A percentile compares a stretch with the other conserved stretches of the same genome.
phyloP scores from a whole-genome alignment of 2,888 invertebrate species.

The Nomada hirtipes region DNA sequence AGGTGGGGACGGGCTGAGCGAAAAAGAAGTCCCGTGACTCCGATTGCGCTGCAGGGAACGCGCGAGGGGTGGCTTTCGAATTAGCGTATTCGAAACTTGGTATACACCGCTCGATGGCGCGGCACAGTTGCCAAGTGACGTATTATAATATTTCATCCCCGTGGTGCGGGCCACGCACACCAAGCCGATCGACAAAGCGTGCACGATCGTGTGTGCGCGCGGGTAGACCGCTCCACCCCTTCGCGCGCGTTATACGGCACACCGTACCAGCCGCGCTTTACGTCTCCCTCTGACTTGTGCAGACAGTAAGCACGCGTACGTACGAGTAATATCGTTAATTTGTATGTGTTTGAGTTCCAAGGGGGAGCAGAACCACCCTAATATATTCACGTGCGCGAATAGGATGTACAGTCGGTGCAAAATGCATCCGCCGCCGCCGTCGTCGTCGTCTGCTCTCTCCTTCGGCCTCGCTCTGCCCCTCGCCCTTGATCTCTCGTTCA shows the following conservation, averaged over 20 bases:
- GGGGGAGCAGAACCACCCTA: slow-evolving; percentile 80
- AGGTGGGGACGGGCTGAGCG: slow-evolving; percentile 11
- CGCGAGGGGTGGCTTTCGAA: slow-evolving; percentile 75
- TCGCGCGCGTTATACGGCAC: slow-evolving; percentile 62
- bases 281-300: slow-evolving; percentile 70
- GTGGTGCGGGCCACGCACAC: slow-evolving; percentile 58
- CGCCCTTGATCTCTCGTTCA: background rate
- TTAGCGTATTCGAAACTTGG: slow-evolving; percentile 80
- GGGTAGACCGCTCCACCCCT: slow-evolving; percentile 71
- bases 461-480: slow-evolving; percentile 7
- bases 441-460: slow-evolving; percentile 14
- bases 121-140: slow-evolving; percentile 83
- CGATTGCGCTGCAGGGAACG: slow-evolving; percentile 57
- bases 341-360: slow-evolving; percentile 81
- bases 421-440: slow-evolving; percentile 64
- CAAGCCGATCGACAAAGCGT: slow-evolving; percentile 5
- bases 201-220: slow-evolving; percentile 37
- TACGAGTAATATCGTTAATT: slow-evolving; percentile 83
- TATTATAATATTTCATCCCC: slow-evolving; percentile 83
- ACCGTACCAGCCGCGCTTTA: slow-evolving; percentile 69
- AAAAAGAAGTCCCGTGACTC: slow-evolving; percentile 70
- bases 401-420: slow-evolving; percentile 75
- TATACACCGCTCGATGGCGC: slow-evolving; percentile 80
- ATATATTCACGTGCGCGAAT: slow-evolving; percentile 80
- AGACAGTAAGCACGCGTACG: slow-evolving; percentile 71